These are phyloP conservation scores for Puffinus mauretanicus DNA, from an alignment of 2,113 vertebrate genomes.

Conservation along the genomic window DNA sequence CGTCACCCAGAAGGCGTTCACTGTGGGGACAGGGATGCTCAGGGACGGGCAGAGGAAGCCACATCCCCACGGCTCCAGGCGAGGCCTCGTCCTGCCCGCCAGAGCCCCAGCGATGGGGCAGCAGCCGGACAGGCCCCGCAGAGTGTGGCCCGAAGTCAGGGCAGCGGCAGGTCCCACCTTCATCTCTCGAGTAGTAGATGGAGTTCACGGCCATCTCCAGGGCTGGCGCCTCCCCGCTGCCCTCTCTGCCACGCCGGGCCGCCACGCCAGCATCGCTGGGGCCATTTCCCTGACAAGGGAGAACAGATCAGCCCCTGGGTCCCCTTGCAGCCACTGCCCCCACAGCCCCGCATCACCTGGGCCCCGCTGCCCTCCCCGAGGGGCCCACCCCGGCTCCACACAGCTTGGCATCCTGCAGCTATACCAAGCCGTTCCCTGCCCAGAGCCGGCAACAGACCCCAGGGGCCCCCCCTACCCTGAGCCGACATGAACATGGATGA, in stretches of 20 bases:
- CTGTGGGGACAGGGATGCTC: constrained; percentile 60
- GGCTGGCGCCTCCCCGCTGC: not conserved
- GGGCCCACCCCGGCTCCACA: not conserved
- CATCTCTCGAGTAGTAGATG: constrained; percentile 89
- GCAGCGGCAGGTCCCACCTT: constrained; percentile 74
- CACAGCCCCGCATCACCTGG: too few relatives aligned
- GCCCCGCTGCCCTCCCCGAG: not conserved
- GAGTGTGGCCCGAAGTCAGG: not conserved
- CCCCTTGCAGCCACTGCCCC: not conserved
- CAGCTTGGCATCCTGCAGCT: not conserved
- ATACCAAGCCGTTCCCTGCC: not conserved
- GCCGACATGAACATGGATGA: accelerated
- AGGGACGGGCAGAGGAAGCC: not conserved
- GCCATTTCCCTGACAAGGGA: constrained; percentile 47
- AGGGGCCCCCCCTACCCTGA: not conserved
- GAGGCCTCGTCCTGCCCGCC: not conserved
- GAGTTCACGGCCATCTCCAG: constrained; percentile 95
- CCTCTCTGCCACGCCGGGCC: not conserved
- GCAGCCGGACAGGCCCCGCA: not conserved
- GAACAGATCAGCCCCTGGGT: not conserved
- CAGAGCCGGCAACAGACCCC: accelerated
- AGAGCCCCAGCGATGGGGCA: accelerated
- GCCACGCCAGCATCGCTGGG: not conserved
- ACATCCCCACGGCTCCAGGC: accelerated
- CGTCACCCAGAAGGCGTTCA: constrained; percentile 89